Evolutionary conservation across 2,888 invertebrate genomes (phyloP), one percentile per base, ranked within the genome.

Genomic region (Octodonta nipae): DNA sequence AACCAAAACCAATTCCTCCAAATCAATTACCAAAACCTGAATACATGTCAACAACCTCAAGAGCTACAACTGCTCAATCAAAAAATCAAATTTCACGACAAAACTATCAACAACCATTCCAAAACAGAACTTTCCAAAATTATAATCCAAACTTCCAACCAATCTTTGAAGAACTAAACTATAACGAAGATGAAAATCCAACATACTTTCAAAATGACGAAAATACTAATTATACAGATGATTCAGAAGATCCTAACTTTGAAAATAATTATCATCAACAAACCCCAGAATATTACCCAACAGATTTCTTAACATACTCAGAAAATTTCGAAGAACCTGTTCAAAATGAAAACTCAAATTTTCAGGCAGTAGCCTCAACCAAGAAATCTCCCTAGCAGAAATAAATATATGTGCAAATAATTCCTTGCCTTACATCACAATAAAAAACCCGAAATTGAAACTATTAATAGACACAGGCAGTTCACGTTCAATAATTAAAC

Each of bases 381-480:
- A 17, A 17, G 5, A 5, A 5, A 5, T 6, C 8, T 5, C 5
- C 17, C 17, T 17, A 17, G 8, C 8, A 17, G 17, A 17, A 17
- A 17, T 17, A 17, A 17, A 17, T 17, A 8, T 8, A n/a, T n/a
- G n/a, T 17, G 5, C 17, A 17, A 17, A 8, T 17, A 17, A 17
- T 17, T 17, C 17, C 5, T 17, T 17, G 17, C 17, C 17, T 5
- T 17, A 17, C 17, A 17, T 6, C 8, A n/a, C 28, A 31, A 15
- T 33, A 13, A 29, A 25, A 13, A 32, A 36, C 3, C 34, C 35
- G n/a, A 25, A 28, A 11, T 13, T 31, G 10, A 36, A 38, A 26
- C 30, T 36, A 4, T 13, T 38, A 28, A 36, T 38, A 8, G 34
- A 34, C 12, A 39, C 38, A 2, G 38, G 36, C 10, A 26, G 34